phyloP scores from a whole-genome alignment of 92 coral and sea anemone genomes.

The Zoanthus sociatus region DNA sequence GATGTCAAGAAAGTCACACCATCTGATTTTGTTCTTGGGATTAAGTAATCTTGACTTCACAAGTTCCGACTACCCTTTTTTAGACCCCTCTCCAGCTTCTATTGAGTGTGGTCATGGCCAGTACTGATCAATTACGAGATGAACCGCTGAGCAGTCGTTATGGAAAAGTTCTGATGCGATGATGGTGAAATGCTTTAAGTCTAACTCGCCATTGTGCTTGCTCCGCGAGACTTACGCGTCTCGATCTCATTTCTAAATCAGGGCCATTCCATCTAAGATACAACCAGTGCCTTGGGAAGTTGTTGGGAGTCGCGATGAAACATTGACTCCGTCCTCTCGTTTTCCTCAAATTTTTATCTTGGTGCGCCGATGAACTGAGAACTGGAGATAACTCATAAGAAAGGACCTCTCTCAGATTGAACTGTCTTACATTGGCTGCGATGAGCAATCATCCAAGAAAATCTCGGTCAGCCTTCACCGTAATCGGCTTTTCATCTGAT shows the following conservation, averaged over 20 bases:
- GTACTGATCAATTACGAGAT: no score
- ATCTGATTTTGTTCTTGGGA: no score
- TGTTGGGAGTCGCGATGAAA: neutral
- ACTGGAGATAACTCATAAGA: constrained; percentile 38
- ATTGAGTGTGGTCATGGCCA: no score
- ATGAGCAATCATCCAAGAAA: constrained; percentile 44
- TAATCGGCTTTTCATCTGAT: constrained; percentile 5
- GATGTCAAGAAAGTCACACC: no score
- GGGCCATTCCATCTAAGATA: neutral
- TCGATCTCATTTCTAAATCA: neutral
- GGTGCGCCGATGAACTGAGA: constrained; percentile 47
- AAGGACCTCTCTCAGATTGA: constrained; percentile 39
- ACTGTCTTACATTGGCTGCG: constrained; percentile 39
- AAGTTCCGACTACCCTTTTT: no score
- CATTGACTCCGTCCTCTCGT: neutral
- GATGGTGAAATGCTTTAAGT: neutral
- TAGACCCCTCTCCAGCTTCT: no score
- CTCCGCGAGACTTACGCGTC: neutral
- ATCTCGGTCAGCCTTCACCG: constrained; percentile 31
- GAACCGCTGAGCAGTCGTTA: no score
- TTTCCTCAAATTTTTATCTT: constrained; percentile 38
- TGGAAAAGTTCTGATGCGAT: no score
- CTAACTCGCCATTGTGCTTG: neutral
- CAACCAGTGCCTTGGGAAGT: neutral
- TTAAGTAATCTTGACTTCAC: no score